These are phyloP conservation scores for Pseudorhiza aurosa DNA, from an alignment of 30 jellyfish, hydroid and myxozoan species.

Conservation along the genomic window DNA sequence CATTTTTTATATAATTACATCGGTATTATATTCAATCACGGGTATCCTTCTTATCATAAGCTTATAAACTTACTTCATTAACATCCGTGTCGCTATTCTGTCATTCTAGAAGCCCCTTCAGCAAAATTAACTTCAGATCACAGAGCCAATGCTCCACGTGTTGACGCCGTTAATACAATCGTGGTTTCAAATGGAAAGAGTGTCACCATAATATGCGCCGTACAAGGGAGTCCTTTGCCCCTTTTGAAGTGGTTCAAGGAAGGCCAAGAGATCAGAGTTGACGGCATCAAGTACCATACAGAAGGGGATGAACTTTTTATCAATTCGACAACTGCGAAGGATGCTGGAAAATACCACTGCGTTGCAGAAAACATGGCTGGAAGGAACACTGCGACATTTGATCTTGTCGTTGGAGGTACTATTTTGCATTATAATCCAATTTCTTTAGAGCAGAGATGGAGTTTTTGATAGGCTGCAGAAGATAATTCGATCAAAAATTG, in stretches of 20 bases:
- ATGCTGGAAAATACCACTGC: slow-evolving; percentile 62
- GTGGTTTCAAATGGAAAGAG: slow-evolving; percentile 42
- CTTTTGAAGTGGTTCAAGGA: slow-evolving; percentile 70
- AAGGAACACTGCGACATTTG: slow-evolving; percentile 47
- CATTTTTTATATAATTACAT: too few species aligned
- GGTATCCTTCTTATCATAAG: too few species aligned
- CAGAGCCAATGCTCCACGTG: slow-evolving; percentile 47
- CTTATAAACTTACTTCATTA: too few species aligned
- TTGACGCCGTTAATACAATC: slow-evolving; percentile 27
- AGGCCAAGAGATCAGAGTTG: slow-evolving; percentile 46
- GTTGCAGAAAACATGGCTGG: slow-evolving; percentile 74
- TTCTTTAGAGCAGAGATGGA: too few species aligned
- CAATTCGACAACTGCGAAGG: slow-evolving; percentile 16
- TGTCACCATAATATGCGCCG: slow-evolving; percentile 68
- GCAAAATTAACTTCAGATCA: slow-evolving; percentile 44
- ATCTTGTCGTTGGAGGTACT: slow-evolving; percentile 70
- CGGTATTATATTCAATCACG: too few species aligned
- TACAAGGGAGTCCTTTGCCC: slow-evolving; percentile 82
- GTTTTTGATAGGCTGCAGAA: too few species aligned
- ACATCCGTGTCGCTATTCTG: too few species aligned
- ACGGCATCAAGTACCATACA: slow-evolving; percentile 28
- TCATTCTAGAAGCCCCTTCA: slow-evolving; percentile 55
- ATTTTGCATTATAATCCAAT: too few species aligned
- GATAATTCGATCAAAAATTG: too few species aligned
- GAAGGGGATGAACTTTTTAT: slow-evolving; percentile 62